Conservation (phyloP, 2,113 vertebrate species). For the Petromus typicus region DNA sequence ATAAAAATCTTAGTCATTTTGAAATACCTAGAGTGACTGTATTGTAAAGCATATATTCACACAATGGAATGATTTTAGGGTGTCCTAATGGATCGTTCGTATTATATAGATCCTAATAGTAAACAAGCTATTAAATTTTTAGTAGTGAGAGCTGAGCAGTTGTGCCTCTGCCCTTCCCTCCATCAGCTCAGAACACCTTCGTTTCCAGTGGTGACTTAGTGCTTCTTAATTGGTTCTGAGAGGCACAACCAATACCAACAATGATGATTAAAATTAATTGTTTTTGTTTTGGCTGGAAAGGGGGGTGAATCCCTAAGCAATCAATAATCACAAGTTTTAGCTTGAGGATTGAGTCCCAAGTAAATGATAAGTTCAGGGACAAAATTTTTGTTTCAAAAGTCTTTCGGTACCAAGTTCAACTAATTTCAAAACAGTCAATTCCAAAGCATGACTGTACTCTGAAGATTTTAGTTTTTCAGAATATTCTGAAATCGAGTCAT, state of each 20-base stretch:
- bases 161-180: neutral
- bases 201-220: neutral
- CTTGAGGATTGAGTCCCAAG: neutral
- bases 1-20: neutral
- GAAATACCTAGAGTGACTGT: neutral
- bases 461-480: neutral
- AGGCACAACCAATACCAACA: neutral
- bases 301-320: neutral
- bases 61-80: neutral
- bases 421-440: neutral
- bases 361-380: neutral
- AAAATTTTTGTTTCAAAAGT: neutral
- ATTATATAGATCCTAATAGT: neutral
- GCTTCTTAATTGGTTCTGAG: neutral
- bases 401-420: neutral
- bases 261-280: neutral
- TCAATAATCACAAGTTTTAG: neutral
- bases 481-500: neutral
- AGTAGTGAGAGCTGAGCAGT: neutral
- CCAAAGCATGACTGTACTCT: neutral
- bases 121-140: slow-evolving; percentile 11
- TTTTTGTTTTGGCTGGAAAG: neutral
- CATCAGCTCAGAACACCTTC: neutral
- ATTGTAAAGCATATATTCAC: neutral
- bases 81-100: neutral